phyloP scores from a whole-genome alignment of 1,140 invertebrate genomes.

The Phocides pigmalion region DNA sequence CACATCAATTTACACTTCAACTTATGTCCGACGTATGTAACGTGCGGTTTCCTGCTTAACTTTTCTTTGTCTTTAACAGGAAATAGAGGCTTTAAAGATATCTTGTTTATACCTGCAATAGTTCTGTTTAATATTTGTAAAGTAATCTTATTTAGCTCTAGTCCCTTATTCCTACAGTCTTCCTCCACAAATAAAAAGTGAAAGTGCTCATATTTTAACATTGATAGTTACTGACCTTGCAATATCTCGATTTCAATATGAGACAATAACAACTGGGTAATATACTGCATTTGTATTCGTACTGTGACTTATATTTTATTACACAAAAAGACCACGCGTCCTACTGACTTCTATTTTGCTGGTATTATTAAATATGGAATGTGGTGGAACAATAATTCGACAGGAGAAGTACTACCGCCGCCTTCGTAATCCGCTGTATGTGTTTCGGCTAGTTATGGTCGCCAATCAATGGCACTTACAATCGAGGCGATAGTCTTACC shows the following conservation, averaged over 20 bases:
- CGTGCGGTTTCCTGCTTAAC: conserved; percentile 11
- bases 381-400: no score
- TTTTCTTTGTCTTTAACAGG: conserved; percentile 14
- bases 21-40: conserved; percentile 3
- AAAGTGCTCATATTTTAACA: conserved; percentile 25
- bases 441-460: no score
- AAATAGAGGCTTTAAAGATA: conserved; percentile 1
- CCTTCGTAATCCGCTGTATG: no score
- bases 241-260: conserved; percentile 8
- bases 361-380: no score
- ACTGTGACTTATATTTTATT: background rate
- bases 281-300: conserved; percentile 15
- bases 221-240: conserved; percentile 29
- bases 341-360: no score
- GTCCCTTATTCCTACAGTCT: background rate
- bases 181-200: conserved; percentile 7
- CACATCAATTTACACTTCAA: conserved; percentile 17
- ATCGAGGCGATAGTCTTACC: no score
- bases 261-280: conserved; percentile 5
- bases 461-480: no score
- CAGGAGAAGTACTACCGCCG: no score
- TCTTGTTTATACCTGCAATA: background rate
- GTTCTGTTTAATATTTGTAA: background rate
- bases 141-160: background rate
- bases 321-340: no score